A percentile compares a stretch with the other conserved stretches of the same genome.
Conservation (phyloP, 2,797 vertebrate species). For the Eremophila alpestris region DNA sequence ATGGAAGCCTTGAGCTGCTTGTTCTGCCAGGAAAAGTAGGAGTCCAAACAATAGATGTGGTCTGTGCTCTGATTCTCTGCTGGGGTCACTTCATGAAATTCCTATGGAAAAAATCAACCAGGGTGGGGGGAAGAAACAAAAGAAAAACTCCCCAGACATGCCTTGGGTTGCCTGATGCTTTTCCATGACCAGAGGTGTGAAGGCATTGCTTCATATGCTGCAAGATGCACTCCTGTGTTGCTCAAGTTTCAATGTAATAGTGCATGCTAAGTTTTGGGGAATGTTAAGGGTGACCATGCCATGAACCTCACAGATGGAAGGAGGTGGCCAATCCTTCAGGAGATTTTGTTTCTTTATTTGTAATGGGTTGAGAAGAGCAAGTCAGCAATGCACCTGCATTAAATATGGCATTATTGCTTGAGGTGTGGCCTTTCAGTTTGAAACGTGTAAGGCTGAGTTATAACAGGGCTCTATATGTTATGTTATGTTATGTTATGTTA, state of each 20-base stretch:
- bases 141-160: neutral
- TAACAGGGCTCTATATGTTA: neutral
- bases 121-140: neutral
- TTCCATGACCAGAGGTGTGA: neutral
- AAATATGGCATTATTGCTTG: neutral
- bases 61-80: neutral
- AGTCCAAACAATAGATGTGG: neutral
- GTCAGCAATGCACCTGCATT: neutral
- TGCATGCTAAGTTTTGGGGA: neutral
- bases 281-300: neutral
- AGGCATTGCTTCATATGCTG: neutral
- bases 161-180: neutral
- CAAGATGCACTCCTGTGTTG: neutral
- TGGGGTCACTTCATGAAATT: neutral
- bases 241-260: neutral
- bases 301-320: neutral
- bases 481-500: no score
- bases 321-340: neutral
- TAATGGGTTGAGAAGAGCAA: neutral
- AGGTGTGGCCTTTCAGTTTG: neutral
- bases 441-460: neutral
- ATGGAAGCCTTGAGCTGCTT: neutral
- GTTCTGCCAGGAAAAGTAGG: neutral
- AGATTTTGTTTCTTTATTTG: neutral
- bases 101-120: neutral